phyloP scores from a whole-genome alignment of 2,888 invertebrate genomes.

The Heteropelma amictum region DNA sequence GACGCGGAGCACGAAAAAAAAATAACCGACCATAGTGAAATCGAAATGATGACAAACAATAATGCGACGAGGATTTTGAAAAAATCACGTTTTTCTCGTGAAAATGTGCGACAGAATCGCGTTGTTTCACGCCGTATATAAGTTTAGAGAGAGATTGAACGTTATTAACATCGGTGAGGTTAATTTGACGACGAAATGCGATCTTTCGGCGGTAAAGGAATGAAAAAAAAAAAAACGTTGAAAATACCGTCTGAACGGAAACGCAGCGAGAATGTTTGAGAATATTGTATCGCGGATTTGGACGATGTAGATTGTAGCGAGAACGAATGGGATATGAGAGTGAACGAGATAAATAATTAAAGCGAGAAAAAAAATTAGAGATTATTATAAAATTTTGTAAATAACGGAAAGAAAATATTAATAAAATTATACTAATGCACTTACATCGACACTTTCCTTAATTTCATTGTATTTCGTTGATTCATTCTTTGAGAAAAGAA shows the following conservation, averaged over 20 bases:
- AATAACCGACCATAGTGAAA: background rate
- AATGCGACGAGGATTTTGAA: conserved; percentile 3
- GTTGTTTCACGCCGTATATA: conserved; percentile 60
- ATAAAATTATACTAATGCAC: conserved; percentile 76
- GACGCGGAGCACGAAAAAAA: conserved; percentile 8
- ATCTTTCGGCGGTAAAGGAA: background rate
- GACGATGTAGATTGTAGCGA: conserved; percentile 69
- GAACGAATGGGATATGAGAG: conserved; percentile 67
- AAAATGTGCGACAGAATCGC: conserved; percentile 51
- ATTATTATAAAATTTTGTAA: conserved; percentile 77
- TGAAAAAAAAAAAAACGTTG: conserved; percentile 53
- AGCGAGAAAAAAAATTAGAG: conserved; percentile 68
- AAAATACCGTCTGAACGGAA: conserved; percentile 22
- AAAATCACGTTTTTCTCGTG: conserved; percentile 54
- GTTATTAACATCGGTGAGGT: conserved; percentile 62
- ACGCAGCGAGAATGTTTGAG: conserved; percentile 28
- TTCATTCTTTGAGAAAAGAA: background rate
- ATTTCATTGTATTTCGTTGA: conserved; percentile 4
- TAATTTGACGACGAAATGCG: conserved; percentile 56
- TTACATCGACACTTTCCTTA: conserved; percentile 43
- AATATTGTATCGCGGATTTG: conserved; percentile 47
- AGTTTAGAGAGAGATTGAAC: conserved; percentile 62
- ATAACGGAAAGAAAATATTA: conserved; percentile 77
- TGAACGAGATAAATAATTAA: conserved; percentile 30
- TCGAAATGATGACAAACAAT: conserved; percentile 18